A percentile compares a stretch with the other conserved stretches of the same genome.
phyloP scores from a whole-genome alignment of 2,888 invertebrate genomes.

The Oscheius sp. region DNA sequence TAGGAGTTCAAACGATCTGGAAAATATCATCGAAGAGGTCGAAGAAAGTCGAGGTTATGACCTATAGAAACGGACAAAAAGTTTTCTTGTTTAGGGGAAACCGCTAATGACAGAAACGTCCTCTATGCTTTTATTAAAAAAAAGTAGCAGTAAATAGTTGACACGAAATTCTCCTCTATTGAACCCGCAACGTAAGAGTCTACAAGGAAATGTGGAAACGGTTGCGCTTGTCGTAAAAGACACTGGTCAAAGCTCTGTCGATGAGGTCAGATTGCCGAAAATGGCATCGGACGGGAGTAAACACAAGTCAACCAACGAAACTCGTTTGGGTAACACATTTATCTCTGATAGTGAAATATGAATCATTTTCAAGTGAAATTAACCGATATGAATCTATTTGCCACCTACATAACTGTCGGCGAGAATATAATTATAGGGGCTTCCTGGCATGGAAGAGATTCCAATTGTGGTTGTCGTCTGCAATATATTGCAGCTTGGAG shows the following conservation, averaged over 20 bases:
- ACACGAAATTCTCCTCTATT: no score
- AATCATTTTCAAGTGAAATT: constrained; percentile 13
- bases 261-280: constrained; percentile 17
- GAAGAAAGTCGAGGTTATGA: no score
- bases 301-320: constrained; percentile 6
- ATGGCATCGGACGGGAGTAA: constrained; percentile 12
- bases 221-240: constrained; percentile 16
- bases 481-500: constrained; percentile 74
- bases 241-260: constrained; percentile 9
- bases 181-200: no score
- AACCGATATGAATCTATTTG: not conserved
- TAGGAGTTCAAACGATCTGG: no score
- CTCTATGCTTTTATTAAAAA: no score
- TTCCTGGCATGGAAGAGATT: constrained; percentile 72
- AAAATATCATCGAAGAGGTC: no score
- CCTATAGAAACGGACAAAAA: no score
- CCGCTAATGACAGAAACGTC: no score
- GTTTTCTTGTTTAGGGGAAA: no score
- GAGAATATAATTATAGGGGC: constrained; percentile 37
- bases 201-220: constrained; percentile 13
- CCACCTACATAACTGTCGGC: not conserved
- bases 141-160: no score
- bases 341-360: not conserved
- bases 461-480: constrained; percentile 76
- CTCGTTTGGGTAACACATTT: constrained; percentile 20